Percentiles rank a stretch among this genome's conserved stretches.
phyloP scores from a whole-genome alignment of 2,797 vertebrate species.

The Sparus aurata region DNA sequence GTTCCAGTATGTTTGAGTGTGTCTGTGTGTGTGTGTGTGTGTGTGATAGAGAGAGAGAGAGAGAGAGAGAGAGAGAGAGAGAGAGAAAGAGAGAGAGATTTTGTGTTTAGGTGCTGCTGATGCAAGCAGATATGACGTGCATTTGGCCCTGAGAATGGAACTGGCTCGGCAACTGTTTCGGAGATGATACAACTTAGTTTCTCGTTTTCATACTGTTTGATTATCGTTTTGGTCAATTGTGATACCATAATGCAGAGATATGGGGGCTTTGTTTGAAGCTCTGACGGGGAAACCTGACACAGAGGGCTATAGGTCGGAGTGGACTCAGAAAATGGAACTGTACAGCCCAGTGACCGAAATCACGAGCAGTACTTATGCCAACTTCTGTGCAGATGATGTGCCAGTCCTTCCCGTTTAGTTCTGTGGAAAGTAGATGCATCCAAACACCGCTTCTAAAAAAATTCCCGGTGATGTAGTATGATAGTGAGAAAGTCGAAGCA shows the following conservation, averaged over 20 bases:
- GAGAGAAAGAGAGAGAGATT: too few species aligned
- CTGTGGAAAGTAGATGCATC: too few species aligned
- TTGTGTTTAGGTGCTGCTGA: conserved; percentile 38
- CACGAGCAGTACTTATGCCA: too few species aligned
- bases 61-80: background rate
- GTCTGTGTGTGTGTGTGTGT: conserved; percentile 47
- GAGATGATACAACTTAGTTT: background rate
- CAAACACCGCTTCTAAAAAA: too few species aligned
- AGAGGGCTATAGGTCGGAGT: too few species aligned
- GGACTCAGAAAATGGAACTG: too few species aligned
- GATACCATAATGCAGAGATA: background rate
- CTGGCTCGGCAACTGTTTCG: background rate
- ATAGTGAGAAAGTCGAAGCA: too few species aligned
- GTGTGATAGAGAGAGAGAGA: background rate
- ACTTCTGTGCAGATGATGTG: too few species aligned
- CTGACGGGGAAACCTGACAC: background rate
- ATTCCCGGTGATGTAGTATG: too few species aligned
- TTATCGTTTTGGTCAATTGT: background rate
- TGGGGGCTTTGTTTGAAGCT: background rate
- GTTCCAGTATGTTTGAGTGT: conserved; percentile 10
- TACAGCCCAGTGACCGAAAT: too few species aligned
- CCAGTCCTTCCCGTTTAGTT: too few species aligned
- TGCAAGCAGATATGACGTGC: conserved; percentile 34
- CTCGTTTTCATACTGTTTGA: background rate
- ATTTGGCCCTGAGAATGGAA: conserved; percentile 17